Evolutionary conservation across 2,113 vertebrate genomes (phyloP).

Genomic region (Conger conger): DNA sequence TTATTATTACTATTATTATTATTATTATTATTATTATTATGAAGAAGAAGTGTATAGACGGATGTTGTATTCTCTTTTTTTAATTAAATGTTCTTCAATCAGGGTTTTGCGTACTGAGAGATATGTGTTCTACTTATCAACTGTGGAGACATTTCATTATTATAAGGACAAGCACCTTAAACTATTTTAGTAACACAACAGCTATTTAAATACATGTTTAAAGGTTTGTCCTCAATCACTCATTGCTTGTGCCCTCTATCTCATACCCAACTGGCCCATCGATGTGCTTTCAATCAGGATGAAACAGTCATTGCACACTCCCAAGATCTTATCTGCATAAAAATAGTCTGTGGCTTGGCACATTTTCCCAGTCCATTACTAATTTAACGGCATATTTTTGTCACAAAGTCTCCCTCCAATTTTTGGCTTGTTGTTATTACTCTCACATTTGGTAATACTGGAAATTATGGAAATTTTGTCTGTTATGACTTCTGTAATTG

Average conservation of each 20-base stretch:
- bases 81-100: background rate
- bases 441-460: background rate
- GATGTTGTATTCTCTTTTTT: background rate
- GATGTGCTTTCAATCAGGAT: background rate
- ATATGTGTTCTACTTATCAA: background rate
- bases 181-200: background rate
- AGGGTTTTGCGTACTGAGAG: background rate
- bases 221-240: background rate
- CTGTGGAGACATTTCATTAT: background rate
- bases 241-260: background rate
- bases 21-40: too few species aligned
- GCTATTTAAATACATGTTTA: background rate
- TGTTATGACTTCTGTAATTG: background rate
- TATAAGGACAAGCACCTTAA: background rate
- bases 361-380: background rate
- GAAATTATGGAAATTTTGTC: background rate
- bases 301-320: background rate
- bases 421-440: background rate
- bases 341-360: background rate
- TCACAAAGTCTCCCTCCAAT: background rate
- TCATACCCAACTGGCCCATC: background rate
- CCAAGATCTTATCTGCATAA: background rate
- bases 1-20: too few species aligned
- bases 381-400: background rate
- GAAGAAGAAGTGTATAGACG: too few species aligned